Evolutionary conservation across 2,797 vertebrate genomes (phyloP), one percentile per base, ranked within the genome.

Genomic region (Austrolebias charrua): DNA sequence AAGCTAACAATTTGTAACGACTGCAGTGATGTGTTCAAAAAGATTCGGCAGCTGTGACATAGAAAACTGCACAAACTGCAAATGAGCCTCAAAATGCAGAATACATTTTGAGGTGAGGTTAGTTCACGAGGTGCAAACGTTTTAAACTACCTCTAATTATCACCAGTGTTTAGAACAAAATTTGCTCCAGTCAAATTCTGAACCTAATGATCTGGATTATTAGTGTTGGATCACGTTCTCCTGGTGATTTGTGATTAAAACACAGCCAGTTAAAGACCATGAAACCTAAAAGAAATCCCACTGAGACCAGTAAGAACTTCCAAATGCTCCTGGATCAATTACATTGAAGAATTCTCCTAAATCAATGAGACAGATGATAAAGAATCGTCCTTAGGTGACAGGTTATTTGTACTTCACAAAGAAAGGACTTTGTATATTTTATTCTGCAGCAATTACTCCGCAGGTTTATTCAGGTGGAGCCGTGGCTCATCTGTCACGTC

Each of bases 1-100:
- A 63, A 33, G 50, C 59, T 79, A 74, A 74, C 60, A 80, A 76
- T 79, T 63, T 60, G 31, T 61, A 71, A 56, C 51, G 60, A 33
- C 31, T 33, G 31, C 31, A 33, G 2, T 33, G 3, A 9, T 38
- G 11, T 11, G 35, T 11, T 38, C 33, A 40, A 33, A 15, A 54
- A 38, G 35, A 35, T 42, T 55, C 14, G 13, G 53, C 6, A 13
- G 18, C 4, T 40, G 18, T 24, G 6, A 12, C 42, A 18, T 8
- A 13, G n/a, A n/a, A n/a, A n/a, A 24, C 18, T 42, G 53, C 35
- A 24, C 12, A 18, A 19, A n/a, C 33, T 54, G 33, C 51, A 54
- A 54, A 55, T 42, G 18, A 40, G 40, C 53, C 20, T 38, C n/a
- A 5, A 38, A 55, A 55, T 12, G 29, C 35, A 38, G 11, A 38